These are phyloP conservation scores for Melanotaenia parkinsoni DNA, from an alignment of 2,797 vertebrate genomes.

Conservation along the genomic window DNA sequence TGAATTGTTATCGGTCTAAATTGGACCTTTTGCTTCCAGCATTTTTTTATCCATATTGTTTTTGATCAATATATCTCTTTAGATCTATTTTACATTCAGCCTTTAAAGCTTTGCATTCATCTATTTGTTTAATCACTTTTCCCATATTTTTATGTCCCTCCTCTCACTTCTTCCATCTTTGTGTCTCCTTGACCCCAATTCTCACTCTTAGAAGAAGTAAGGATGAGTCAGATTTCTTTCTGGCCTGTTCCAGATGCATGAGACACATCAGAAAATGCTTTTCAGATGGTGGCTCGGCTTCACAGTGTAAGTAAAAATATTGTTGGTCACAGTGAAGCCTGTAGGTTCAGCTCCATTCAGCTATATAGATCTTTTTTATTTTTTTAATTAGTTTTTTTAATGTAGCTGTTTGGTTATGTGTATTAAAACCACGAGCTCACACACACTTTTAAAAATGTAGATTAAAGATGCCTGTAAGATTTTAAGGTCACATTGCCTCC, in stretches of 20 bases:
- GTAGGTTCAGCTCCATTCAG: no score
- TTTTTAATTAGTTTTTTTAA: neutral
- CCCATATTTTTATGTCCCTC: constrained; percentile 8
- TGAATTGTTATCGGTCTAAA: no score
- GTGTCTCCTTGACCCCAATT: constrained; percentile 10
- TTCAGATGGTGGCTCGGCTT: constrained; percentile 16
- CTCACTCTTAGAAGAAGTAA: constrained; percentile 21
- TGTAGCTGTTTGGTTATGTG: neutral
- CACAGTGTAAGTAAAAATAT: constrained; percentile 2
- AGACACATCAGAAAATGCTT: constrained; percentile 5
- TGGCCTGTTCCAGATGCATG: constrained; percentile 58
- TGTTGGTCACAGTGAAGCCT: neutral
- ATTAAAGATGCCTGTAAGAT: constrained; percentile 24
- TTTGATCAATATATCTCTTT: neutral
- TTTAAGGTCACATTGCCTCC: constrained; percentile 13
- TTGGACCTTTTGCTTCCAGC: no score
- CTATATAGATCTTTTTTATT: neutral
- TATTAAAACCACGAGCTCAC: neutral
- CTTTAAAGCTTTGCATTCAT: neutral
- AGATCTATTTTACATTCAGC: neutral
- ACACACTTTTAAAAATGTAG: neutral
- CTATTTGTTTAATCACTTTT: constrained; percentile 1
- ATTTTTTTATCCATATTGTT: neutral
- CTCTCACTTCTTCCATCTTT: constrained; percentile 8
- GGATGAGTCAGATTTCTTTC: constrained; percentile 27